Conservation (phyloP, 1,140 invertebrate species). For the Hypsibius dujardini region DNA sequence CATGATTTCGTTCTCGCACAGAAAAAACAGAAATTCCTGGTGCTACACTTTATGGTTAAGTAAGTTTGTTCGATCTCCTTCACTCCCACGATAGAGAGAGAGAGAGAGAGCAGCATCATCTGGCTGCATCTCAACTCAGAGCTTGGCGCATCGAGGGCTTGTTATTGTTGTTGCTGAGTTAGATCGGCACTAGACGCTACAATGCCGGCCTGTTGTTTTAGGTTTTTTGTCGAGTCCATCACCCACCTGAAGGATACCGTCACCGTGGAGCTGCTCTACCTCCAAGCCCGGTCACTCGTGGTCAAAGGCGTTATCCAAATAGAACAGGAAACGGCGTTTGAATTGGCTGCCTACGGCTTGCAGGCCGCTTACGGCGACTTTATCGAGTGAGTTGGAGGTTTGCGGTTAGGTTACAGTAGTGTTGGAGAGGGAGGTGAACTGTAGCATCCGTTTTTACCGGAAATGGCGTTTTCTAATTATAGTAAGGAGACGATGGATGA, state of each 20-base stretch:
- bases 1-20: slow-evolving; percentile 28
- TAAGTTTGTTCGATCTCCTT: no score
- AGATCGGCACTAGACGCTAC: no score
- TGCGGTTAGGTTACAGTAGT: not conserved
- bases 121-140: no score
- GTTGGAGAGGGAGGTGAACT: no score
- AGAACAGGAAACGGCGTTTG: slow-evolving; percentile 39
- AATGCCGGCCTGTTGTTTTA: no score
- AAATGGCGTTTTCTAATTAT: no score
- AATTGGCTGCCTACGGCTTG: slow-evolving; percentile 38
- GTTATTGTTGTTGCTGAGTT: no score
- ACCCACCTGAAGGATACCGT: slow-evolving; percentile 34
- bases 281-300: slow-evolving; percentile 38
- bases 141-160: no score
- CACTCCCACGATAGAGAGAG: no score
- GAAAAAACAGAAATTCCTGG: slow-evolving; percentile 30
- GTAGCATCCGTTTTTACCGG: no score
- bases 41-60: slow-evolving; percentile 39
- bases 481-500: slow-evolving; percentile 34
- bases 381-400: slow-evolving; percentile 33
- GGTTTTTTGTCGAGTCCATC: slow-evolving; percentile 39
- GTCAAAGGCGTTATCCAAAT: slow-evolving; percentile 38
- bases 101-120: no score
- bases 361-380: slow-evolving; percentile 38
- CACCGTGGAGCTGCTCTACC: slow-evolving; percentile 40